Evolutionary conservation across 1,140 invertebrate species (phyloP).

Genomic region (Tribolium castaneum): DNA sequence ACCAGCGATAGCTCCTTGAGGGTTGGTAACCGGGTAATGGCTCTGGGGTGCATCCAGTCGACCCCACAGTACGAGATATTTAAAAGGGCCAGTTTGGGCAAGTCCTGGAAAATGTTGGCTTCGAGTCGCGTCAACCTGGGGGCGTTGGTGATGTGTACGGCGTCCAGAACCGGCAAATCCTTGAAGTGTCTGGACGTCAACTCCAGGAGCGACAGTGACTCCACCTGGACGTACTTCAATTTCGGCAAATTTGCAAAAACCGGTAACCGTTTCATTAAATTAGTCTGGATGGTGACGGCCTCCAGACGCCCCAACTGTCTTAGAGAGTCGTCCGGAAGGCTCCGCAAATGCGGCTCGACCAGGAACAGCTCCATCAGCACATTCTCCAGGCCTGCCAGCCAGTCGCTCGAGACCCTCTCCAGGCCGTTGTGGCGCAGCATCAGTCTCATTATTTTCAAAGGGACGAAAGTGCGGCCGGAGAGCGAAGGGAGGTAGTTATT

Average conservation of each 20-base stretch:
- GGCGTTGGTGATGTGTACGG: conserved; percentile 79
- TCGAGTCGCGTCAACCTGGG: conserved; percentile 74
- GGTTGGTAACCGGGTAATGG: conserved; percentile 76
- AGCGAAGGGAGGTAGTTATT: conserved; percentile 85
- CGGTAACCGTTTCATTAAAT: conserved; percentile 78
- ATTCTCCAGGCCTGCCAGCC: conserved; percentile 81
- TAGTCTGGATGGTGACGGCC: conserved; percentile 83
- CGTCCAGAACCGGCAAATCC: conserved; percentile 78
- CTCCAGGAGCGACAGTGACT: conserved; percentile 76
- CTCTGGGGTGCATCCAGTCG: conserved; percentile 81
- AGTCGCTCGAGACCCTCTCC: conserved; percentile 82
- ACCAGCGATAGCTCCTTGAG: conserved; percentile 78
- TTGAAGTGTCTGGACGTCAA: conserved; percentile 79
- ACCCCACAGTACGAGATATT: conserved; percentile 84
- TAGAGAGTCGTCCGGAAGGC: conserved; percentile 81
- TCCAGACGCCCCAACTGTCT: conserved; percentile 80
- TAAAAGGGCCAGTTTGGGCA: conserved; percentile 77
- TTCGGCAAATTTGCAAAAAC: conserved; percentile 73
- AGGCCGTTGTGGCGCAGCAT: conserved; percentile 87
- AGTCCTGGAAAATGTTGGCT: conserved; percentile 77
- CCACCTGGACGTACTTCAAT: conserved; percentile 74
- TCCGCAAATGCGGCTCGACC: conserved; percentile 83
- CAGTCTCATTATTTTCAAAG: conserved; percentile 78
- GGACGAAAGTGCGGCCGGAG: conserved; percentile 81
- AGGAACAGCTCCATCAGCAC: conserved; percentile 84